phyloP scores from a whole-genome alignment of 2,888 invertebrate species.

The Ecliptopera silaceata region DNA sequence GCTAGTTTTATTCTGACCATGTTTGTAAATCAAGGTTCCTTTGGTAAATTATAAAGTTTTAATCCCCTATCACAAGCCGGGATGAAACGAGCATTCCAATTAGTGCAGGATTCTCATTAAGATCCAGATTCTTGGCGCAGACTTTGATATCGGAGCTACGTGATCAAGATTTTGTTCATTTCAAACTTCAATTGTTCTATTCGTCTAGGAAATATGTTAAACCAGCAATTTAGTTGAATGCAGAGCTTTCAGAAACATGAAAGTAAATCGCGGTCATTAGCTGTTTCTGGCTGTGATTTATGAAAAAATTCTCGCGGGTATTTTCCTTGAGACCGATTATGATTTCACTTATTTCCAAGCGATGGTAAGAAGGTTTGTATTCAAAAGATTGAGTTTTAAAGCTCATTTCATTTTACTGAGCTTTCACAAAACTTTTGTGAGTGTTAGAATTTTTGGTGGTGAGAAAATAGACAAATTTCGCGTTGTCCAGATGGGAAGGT shows the following conservation, averaged over 20 bases:
- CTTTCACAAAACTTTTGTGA: constrained; percentile 47
- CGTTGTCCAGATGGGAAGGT: constrained; percentile 63
- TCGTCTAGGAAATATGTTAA: constrained; percentile 21
- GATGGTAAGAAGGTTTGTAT: constrained; percentile 29
- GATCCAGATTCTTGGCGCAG: constrained; percentile 71
- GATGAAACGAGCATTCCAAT: constrained; percentile 76
- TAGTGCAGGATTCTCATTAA: constrained; percentile 76
- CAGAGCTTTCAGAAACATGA: constrained; percentile 15
- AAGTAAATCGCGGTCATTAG: constrained; percentile 21
- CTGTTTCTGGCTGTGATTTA: constrained; percentile 25
- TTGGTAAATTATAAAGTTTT: constrained; percentile 60
- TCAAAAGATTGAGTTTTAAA: constrained; percentile 41
- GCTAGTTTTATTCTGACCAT: constrained; percentile 8
- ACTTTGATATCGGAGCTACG: constrained; percentile 72
- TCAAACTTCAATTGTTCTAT: constrained; percentile 42
- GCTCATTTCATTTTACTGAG: constrained; percentile 48
- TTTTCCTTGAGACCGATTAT: constrained; percentile 30
- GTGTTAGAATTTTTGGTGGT: constrained; percentile 57
- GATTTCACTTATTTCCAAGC: constrained; percentile 27
- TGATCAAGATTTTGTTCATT: constrained; percentile 71
- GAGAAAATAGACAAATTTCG: constrained; percentile 63
- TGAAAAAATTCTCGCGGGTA: constrained; percentile 22
- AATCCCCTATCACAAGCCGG: constrained; percentile 55
- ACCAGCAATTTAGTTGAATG: constrained; percentile 12
- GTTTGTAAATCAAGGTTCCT: constrained; percentile 42